phyloP scores from a whole-genome alignment of 2,888 invertebrate genomes.

The Dorcus hopei region DNA sequence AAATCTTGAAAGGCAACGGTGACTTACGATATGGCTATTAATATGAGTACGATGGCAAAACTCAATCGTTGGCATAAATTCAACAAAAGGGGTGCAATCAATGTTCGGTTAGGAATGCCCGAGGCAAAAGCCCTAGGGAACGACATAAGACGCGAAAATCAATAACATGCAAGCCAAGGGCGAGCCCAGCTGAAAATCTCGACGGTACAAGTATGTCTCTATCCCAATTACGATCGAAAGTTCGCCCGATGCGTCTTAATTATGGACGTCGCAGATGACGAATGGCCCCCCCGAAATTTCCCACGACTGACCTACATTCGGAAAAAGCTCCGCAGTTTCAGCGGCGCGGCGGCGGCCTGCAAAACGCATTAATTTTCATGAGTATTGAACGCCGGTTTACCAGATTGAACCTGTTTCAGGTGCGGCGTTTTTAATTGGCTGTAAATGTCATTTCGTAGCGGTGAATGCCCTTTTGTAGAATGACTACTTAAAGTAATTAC shows the following conservation, averaged over 20 bases:
- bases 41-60: not conserved
- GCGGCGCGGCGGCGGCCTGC: not conserved
- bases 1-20: too few relatives aligned
- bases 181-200: conserved; percentile 26
- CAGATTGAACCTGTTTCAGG: conserved; percentile 17
- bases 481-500: too few relatives aligned
- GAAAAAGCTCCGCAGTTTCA: not conserved
- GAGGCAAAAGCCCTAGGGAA: conserved; percentile 25
- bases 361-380: conserved; percentile 13
- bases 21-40: too few relatives aligned
- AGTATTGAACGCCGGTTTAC: conserved; percentile 13
- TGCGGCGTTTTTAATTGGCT: conserved; percentile 6
- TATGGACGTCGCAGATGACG: not conserved
- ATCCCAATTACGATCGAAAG: conserved; percentile 22
- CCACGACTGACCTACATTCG: not conserved
- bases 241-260: conserved; percentile 1
- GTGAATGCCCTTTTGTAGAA: not conserved
- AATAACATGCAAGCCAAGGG: conserved; percentile 30
- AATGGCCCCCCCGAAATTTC: not conserved
- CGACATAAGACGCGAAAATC: conserved; percentile 32
- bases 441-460: not conserved
- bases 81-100: conserved; percentile 24
- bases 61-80: not conserved
- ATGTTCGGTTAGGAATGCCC: conserved; percentile 28
- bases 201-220: conserved; percentile 19